A percentile compares a stretch with the other conserved stretches of the same genome.
Evolutionary conservation across 2,113 vertebrate genomes (phyloP).

Genomic region (Scolopax mira): DNA sequence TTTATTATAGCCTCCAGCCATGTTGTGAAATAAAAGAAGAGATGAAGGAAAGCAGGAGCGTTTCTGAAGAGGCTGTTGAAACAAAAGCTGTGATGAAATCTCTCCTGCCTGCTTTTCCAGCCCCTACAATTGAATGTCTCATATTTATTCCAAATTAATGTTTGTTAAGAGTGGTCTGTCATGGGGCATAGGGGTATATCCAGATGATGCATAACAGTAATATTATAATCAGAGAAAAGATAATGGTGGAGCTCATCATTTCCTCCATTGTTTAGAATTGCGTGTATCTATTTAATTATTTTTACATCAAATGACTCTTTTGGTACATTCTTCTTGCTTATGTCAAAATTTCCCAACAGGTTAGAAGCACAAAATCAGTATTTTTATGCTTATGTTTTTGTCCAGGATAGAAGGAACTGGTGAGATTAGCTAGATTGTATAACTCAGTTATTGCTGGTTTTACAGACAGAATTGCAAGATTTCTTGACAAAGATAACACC

Average conservation of each 20-base stretch:
- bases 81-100: background rate
- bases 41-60: background rate
- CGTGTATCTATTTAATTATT: background rate
- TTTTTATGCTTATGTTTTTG: background rate
- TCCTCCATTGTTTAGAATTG: background rate
- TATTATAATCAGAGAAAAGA: background rate
- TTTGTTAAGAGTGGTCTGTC: background rate
- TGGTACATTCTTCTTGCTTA: background rate
- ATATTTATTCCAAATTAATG: background rate
- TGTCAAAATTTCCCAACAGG: background rate
- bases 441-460: background rate
- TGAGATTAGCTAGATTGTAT: background rate
- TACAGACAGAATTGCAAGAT: background rate
- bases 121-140: background rate
- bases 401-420: background rate
- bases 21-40: background rate
- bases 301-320: background rate
- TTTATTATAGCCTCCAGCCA: background rate
- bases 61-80: background rate
- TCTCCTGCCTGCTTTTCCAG: background rate
- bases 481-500: background rate
- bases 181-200: background rate
- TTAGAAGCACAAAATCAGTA: background rate
- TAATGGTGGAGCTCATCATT: background rate
- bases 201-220: background rate